Base-by-base conservation (phyloP, 2,888 invertebrate genomes). In the Campopleginae sp. region DNA sequence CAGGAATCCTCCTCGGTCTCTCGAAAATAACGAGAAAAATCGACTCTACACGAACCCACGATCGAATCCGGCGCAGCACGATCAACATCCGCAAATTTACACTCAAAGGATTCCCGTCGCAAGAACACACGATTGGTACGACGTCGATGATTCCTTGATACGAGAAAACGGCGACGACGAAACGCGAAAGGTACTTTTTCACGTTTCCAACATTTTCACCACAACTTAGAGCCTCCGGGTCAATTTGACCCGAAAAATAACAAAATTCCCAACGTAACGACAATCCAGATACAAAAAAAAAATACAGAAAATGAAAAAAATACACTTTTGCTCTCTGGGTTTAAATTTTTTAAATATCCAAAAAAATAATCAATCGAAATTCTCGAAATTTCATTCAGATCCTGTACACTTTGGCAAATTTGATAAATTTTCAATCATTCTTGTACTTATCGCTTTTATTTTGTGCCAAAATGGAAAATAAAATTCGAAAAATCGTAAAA, bases 121-220 rank as follows among this genome's bases (percentile, higher is more conserved):
- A 2, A 88, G 84, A 71, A 71, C 80, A 12, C 87, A 82, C 63
- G 86, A 88, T 48, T 92, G 91, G 91, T 86, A 88, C 19, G 86
- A 88, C 23, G 82, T 85, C 17, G 85, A 88, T 17, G 88, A 89
- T 31, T 82, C 88, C 6, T 82, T 81, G n/a, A 82, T 88, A 58
- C 87, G 85, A 68, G 77, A 74, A 65, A 54, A 78, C 51, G 86
- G 88, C 10, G 86, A 44, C 46, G 89, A 90, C 66, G 88, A 88
- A 54, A 80, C 88, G 76, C 88, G 87, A 66, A 90, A 90, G 87
- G 89, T 90, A 86, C 10, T 65, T 10, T 70, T 54, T 54, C 4
- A 19, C 10, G 3, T 54, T 54, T 10, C 23, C 23, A 10, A 23
- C 12, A 54, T 48, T 48, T 17, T 48, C n/a, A 17, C 19, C 19